Base-by-base conservation (phyloP, 2,888 invertebrate species). In the Tiliacea citrago region DNA sequence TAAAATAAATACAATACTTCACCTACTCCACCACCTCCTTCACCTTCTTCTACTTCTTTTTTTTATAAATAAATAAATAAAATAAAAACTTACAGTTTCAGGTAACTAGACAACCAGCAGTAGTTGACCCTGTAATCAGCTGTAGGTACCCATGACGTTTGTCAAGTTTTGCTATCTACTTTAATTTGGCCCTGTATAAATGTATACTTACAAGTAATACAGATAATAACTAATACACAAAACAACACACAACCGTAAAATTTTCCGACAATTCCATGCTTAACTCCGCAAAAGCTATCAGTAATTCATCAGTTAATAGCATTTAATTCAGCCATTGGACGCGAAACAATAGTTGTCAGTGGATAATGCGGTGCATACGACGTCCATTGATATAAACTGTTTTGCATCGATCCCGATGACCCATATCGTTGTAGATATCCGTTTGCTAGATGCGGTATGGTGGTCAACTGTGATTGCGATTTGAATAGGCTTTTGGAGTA, bases 251-350 rank as follows among this genome's bases (percentile, higher is more conserved):
- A 60, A 55, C 35, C 39, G 29, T 58, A 65, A 55, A 68, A 74
- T 74, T 80, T 69, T 29, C 81, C 58, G 79, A 63, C 45, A 63
- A 68, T 53, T 60, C 62, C 62, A 16, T 51, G 65, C 29, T 55
- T n/a, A 58, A 49, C 45, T 62, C 76, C 39, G 55, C 67, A 75
- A 80, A 81, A 57, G 74, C 83, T 73, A 86, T 85, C 85, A 84
- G 87, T 86, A 77, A 85, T 85, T 86, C 82, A 86, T 76, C 68
- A 79, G 70, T 58, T 81, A 85, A 85, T 85, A 60, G 74, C 75
- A 66, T 75, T 86, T 84, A 86, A 84, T 86, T 77, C 81, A 74
- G 62, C 68, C 57, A 71, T 74, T 84, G 73, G 70, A 63, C 29
- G 77, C 77, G 73, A 86, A 75, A 86, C 82, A 82, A 82, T 77